Evolutionary conservation across 2,797 vertebrate species (phyloP).

Genomic region (Clarias pachynema): DNA sequence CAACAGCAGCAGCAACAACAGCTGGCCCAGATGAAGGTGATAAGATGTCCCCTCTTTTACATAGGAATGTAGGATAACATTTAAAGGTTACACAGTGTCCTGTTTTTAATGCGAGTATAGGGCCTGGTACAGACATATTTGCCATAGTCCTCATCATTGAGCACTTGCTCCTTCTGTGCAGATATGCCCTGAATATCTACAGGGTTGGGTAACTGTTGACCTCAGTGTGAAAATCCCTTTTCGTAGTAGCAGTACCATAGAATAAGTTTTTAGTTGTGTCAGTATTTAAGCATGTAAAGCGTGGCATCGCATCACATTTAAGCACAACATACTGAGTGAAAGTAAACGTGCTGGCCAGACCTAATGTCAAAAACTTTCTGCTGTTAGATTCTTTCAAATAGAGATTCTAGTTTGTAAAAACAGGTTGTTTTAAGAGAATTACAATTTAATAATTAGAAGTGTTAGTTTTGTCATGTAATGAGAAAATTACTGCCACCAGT

Average conservation of each 20-base stretch:
- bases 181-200: not conserved
- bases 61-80: not conserved
- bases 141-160: not conserved
- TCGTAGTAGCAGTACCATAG: not conserved
- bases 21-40: conserved; percentile 56
- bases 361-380: not conserved
- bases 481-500: not conserved
- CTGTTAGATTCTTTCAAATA: not conserved
- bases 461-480: not conserved
- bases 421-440: not conserved
- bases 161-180: not conserved
- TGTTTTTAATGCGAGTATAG: not conserved
- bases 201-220: not conserved
- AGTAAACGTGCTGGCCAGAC: not conserved
- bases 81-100: not conserved
- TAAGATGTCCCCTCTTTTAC: not conserved
- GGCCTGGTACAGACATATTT: not conserved
- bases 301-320: not conserved
- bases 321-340: not conserved
- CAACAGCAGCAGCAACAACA: conserved; percentile 81
- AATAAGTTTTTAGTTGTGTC: not conserved
- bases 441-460: not conserved
- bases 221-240: not conserved
- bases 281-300: not conserved
- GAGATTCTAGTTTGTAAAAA: not conserved